Evolutionary conservation across 2,888 invertebrate species (phyloP).

Genomic region (Neoscelio sp.): DNA sequence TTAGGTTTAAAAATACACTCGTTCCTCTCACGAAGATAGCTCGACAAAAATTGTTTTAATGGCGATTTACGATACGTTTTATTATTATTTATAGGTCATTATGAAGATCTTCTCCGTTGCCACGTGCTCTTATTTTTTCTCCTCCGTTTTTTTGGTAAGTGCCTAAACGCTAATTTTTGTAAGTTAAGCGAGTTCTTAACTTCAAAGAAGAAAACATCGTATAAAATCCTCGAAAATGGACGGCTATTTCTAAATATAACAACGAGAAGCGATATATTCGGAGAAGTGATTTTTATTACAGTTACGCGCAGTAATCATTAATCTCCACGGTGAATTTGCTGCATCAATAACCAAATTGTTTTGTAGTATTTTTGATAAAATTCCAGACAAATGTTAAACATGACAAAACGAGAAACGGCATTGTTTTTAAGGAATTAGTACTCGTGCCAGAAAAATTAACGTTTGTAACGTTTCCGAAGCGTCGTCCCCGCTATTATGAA

Average conservation of each 20-base stretch:
- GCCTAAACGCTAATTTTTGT: constrained; percentile 54
- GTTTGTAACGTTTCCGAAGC: constrained; percentile 10
- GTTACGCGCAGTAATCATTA: constrained; percentile 19
- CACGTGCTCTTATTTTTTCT: constrained; percentile 50
- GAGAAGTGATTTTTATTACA: constrained; percentile 44
- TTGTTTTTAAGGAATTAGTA: too few relatives aligned
- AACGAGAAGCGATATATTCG: constrained; percentile 5
- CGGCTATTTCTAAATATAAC: constrained; percentile 38
- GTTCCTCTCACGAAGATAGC: constrained; percentile 9
- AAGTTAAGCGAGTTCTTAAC: constrained; percentile 50
- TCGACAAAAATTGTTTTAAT: constrained; percentile 23
- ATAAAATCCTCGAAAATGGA: constrained; percentile 53
- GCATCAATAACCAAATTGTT: constrained; percentile 21
- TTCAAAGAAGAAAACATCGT: constrained; percentile 61
- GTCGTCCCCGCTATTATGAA: constrained; percentile 20
- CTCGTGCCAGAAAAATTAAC: too few relatives aligned
- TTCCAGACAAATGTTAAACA: background rate
- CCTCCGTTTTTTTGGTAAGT: constrained; percentile 32
- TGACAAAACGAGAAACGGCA: background rate
- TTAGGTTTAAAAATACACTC: constrained; percentile 38
- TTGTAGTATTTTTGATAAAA: constrained; percentile 10
- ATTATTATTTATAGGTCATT: constrained; percentile 62
- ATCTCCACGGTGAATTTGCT: background rate
- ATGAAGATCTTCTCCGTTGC: constrained; percentile 11
- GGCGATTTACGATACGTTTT: constrained; percentile 55